Conservation (phyloP, 2,888 invertebrate species). For the Sminthurinus aureus region DNA sequence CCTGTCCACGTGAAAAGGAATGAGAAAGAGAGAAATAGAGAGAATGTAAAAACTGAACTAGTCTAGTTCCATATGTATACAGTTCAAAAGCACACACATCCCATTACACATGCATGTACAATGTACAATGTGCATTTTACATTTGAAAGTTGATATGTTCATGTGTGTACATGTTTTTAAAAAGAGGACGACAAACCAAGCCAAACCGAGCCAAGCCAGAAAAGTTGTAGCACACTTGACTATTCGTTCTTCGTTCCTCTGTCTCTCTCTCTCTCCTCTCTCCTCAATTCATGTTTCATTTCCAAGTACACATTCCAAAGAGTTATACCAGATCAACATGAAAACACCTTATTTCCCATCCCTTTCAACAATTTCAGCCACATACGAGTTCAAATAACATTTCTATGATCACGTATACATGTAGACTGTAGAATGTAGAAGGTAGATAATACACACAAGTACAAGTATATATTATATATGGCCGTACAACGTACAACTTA, state of each 20-base stretch:
- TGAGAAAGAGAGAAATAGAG: background rate
- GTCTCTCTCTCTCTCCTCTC: background rate
- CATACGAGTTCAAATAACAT: background rate
- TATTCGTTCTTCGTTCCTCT: background rate
- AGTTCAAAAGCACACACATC: too few species aligned
- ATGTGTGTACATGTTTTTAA: too few species aligned
- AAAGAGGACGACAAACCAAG: too few species aligned
- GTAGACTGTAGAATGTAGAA: too few species aligned
- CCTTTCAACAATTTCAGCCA: background rate
- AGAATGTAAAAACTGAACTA: background rate
- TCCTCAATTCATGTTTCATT: background rate
- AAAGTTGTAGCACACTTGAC: background rate
- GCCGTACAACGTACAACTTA: background rate
- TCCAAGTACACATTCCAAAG: background rate
- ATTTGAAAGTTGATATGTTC: too few species aligned
- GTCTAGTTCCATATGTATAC: too few species aligned
- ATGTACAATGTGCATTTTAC: too few species aligned
- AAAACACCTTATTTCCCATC: constrained; percentile 20
- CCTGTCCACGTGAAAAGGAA: background rate
- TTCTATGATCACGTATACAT: background rate
- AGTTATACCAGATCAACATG: constrained; percentile 13
- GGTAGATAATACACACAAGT: too few species aligned
- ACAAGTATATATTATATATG: too few species aligned
- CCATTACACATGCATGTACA: too few species aligned
- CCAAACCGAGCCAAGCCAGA: background rate